These are phyloP conservation scores for Nomada flava DNA, from an alignment of 2,888 invertebrate species.

Conservation along the genomic window DNA sequence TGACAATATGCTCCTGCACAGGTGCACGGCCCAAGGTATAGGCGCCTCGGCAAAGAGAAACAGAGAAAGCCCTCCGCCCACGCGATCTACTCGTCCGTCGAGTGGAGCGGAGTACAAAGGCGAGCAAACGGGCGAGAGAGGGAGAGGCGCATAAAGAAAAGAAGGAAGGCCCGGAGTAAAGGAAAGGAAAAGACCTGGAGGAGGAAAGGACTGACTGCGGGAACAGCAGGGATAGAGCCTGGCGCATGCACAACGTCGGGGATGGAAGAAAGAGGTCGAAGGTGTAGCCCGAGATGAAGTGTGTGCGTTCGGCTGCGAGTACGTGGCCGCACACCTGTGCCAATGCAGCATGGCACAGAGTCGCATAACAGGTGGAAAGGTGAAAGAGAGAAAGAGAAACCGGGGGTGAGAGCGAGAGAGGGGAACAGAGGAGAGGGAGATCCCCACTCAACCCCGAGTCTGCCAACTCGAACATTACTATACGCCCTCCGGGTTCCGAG, in stretches of 20 bases:
- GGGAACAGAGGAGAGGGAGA: slow-evolving; percentile 67
- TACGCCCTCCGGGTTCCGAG: slow-evolving; percentile 82
- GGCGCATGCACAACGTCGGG: slow-evolving; percentile 25
- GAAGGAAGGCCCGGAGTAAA: slow-evolving; percentile 34
- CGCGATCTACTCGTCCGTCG: slow-evolving; percentile 69
- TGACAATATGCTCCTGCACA: slow-evolving; percentile 76
- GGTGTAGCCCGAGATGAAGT: slow-evolving; percentile 54
- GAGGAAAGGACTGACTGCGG: slow-evolving; percentile 40
- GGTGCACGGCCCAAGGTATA: slow-evolving; percentile 71
- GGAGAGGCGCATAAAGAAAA: slow-evolving; percentile 48
- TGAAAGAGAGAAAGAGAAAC: slow-evolving; percentile 57
- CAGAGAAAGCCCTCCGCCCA: slow-evolving; percentile 72
- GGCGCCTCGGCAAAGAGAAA: slow-evolving; percentile 67
- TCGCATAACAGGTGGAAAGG: slow-evolving; percentile 82
- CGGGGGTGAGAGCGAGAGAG: slow-evolving; percentile 60
- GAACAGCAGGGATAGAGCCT: slow-evolving; percentile 16
- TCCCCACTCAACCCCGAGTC: slow-evolving; percentile 75
- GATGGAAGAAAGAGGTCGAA: slow-evolving; percentile 43
- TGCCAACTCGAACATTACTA: slow-evolving; percentile 81
- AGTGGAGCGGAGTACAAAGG: slow-evolving; percentile 13
- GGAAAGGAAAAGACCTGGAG: slow-evolving; percentile 35
- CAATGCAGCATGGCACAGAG: slow-evolving; percentile 75
- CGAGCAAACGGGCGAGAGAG: slow-evolving; percentile 34
- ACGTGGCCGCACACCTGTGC: slow-evolving; percentile 74
- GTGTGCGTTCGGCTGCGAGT: slow-evolving; percentile 54